phyloP scores from a whole-genome alignment of 2,888 invertebrate species.

The Nymphalis c-album region DNA sequence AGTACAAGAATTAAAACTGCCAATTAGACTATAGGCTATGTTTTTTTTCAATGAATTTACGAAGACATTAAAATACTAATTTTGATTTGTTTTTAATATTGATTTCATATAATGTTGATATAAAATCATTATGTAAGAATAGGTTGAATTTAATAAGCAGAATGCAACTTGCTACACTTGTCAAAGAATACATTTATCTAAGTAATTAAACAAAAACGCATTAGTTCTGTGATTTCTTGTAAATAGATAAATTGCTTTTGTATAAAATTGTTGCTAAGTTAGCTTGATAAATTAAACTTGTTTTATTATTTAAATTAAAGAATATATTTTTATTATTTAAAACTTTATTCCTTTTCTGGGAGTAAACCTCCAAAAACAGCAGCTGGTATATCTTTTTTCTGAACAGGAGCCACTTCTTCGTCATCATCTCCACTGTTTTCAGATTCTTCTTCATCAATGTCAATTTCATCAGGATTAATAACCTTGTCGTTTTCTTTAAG shows the following conservation, averaged over 20 bases:
- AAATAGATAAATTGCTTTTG: conserved; percentile 59
- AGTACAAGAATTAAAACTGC: conserved; percentile 15
- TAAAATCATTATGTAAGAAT: not conserved
- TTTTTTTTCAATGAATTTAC: not conserved
- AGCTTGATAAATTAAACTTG: conserved; percentile 46
- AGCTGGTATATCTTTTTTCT: conserved; percentile 92
- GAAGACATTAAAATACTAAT: too few relatives aligned
- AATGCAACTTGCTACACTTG: not conserved
- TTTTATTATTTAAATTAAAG: conserved; percentile 31
- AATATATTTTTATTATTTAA: conserved; percentile 25
- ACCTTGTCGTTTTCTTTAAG: conserved; percentile 85
- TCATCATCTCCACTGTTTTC: conserved; percentile 82
- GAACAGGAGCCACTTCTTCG: conserved; percentile 86
- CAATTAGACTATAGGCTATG: conserved; percentile 8
- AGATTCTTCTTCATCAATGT: conserved; percentile 89
- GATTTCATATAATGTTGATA: too few relatives aligned
- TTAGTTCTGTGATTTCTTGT: conserved; percentile 67
- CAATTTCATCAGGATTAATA: conserved; percentile 93
- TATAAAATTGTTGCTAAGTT: conserved; percentile 55
- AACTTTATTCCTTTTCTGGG: conserved; percentile 45
- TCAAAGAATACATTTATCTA: conserved; percentile 10
- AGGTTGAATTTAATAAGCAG: not conserved
- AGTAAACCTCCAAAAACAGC: conserved; percentile 94
- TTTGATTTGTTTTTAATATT: too few relatives aligned
- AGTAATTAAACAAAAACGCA: conserved; percentile 16